These are phyloP conservation scores for Falco biarmicus DNA, from an alignment of 2,797 vertebrate species.

Conservation along the genomic window DNA sequence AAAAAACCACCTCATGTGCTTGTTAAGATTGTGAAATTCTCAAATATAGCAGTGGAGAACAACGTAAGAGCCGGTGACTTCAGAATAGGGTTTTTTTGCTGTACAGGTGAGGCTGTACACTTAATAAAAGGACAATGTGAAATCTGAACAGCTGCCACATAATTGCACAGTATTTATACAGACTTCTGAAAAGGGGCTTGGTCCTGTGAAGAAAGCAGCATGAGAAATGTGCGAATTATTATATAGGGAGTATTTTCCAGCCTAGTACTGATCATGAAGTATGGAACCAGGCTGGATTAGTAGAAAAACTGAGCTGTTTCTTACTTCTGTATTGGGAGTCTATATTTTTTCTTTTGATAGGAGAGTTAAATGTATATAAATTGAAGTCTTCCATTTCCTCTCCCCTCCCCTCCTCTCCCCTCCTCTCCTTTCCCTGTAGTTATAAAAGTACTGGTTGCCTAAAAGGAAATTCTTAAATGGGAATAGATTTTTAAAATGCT, in stretches of 20 bases:
- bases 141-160: not conserved
- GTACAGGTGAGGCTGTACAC: not conserved
- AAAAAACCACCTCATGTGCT: not conserved
- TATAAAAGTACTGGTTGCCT: not conserved
- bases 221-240: not conserved
- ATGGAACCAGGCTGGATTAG: not conserved
- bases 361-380: not conserved
- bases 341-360: not conserved
- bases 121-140: not conserved
- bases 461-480: not conserved
- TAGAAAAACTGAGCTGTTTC: not conserved
- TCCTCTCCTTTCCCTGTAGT: not conserved
- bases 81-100: not conserved
- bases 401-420: too few relatives aligned
- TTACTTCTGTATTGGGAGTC: not conserved
- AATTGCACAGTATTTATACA: not conserved
- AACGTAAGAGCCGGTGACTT: not conserved
- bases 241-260: not conserved
- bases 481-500: not conserved
- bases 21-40: not conserved
- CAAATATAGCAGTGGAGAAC: not conserved
- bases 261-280: not conserved
- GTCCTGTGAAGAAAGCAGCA: not conserved
- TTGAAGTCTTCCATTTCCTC: not conserved
- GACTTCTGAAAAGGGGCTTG: not conserved